Evolutionary conservation across 2,113 vertebrate species (phyloP).

Genomic region (Uria aalge): DNA sequence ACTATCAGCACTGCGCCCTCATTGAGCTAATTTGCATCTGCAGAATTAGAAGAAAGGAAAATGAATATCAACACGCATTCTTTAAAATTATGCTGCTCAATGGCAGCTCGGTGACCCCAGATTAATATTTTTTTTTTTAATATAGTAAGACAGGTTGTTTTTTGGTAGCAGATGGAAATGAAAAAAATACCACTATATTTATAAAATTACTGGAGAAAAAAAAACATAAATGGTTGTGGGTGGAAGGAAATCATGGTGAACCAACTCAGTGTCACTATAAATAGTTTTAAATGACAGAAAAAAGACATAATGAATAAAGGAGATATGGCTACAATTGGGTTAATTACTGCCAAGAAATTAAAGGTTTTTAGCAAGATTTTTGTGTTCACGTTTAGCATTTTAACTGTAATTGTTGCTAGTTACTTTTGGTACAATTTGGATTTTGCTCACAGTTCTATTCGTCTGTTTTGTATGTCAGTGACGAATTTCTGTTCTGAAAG

Average conservation of each 20-base stretch:
- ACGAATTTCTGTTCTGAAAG: conserved; percentile 1
- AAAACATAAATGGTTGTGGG: conserved; percentile 56
- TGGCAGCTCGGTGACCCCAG: not conserved
- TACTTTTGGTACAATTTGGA: not conserved
- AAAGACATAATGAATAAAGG: conserved; percentile 55
- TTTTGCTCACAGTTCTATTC: not conserved
- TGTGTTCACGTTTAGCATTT: conserved; percentile 48
- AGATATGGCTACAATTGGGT: conserved; percentile 50
- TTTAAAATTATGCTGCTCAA: not conserved
- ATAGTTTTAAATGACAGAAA: conserved; percentile 68
- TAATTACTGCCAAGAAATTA: conserved; percentile 70
- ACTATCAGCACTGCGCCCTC: not conserved
- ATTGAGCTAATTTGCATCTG: not conserved
- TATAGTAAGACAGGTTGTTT: not conserved
- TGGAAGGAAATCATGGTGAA: conserved; percentile 66
- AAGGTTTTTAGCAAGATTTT: conserved; percentile 69
- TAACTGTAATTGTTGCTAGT: not conserved
- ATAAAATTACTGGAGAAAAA: not conserved
- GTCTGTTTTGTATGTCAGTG: not conserved
- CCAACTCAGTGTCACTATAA: conserved; percentile 57
- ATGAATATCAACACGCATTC: not conserved
- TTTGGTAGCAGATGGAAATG: not conserved
- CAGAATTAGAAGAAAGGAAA: not conserved
- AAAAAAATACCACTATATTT: not conserved
- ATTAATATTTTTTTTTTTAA: not conserved